Evolutionary conservation across 2,797 vertebrate species (phyloP), one percentile per base, ranked within the genome.

Genomic region (Pseudomugil gertrudae): DNA sequence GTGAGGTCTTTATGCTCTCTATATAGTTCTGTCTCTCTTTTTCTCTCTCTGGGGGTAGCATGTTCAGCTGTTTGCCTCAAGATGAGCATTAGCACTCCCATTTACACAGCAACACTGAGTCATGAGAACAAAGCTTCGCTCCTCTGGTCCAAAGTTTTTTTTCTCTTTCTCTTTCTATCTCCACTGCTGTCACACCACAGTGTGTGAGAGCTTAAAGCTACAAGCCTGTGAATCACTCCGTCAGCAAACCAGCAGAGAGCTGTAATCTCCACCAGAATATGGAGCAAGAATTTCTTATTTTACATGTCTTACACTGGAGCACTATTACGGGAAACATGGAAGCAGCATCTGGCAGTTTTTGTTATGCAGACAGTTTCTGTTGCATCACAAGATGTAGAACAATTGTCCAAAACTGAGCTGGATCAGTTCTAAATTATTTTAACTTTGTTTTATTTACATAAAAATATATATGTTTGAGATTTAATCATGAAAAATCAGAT

Each of bases 51-150:
- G 36, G 32, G 57, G 66, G 70, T 78, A 83, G 78, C 80, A 33
- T 84, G 76, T 86, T 87, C 82, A 83, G 80, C 72, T 75, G 61
- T 76, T 79, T 69, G 80, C 72, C 68, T 86, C 68, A 57, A 80
- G 80, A 83, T 75, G 80, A 83, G 71, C 83, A 76, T 84, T 84
- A 87, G 76, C 78, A 30, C 76, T 78, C 72, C 74, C 76, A 51
- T 85, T 83, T 82, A 76, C 70, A 84, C 76, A 76, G 78, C 67
- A 82, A 72, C 84, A 83, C 81, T 87, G 81, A 90, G 66, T 87
- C 81, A 87, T 60, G 76, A 72, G 84, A 89, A 85, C 66, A 86
- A 87, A 84, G 80, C 81, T 70, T 66, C 21, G 21, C 66, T 82
- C 59, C 23, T 76, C 59, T 58, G 8, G 67, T 79, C 40, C 60